Base-by-base conservation (phyloP, 2,797 vertebrate species). In the Tauraco hartlaubi region DNA sequence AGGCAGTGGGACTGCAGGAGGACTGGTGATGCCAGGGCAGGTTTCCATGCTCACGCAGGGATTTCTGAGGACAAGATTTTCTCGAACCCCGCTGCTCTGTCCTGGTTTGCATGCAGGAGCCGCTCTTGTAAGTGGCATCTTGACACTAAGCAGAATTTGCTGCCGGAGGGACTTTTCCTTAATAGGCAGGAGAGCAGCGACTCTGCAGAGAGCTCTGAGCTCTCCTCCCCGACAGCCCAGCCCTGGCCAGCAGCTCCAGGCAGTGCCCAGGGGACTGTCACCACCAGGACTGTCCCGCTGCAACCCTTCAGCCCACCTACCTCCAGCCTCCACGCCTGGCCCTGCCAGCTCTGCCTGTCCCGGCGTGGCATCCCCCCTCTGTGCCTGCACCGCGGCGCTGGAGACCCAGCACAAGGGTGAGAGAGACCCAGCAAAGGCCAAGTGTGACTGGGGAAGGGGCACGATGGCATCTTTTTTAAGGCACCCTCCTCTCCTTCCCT, bases 131-230 rank as follows among this genome's bases (percentile, higher is more conserved):
- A 80, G 72, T 28, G 74, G 90, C 75, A 52, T 55, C 80, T 16
- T 35, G 48, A 68, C 58, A 6, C 44, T 22, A 37, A 22, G 91
- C 82, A 62, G 83, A 64, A 59, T 49, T 78, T 59, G 92, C 88
- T 74, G 88, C 95, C 26, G 4, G 54, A 90, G 88, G 90, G 94
- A 39, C 20, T 87, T 54, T 19, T 69, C 29, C 46, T 68, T 78
- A 66, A 90, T 15, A 86, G 88, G 75, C 49, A 37, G 83, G 78
- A 91, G 46, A 90, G 62, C n/a, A 51, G 71, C 28, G 20, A 1
- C 77, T 61, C 9, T 0, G 1, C 8, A 4, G 48, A 37, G 73
- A 58, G 46, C 85, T 88, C 88, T 4, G 91, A 9, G 66, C 63
- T 15, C 68, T 94, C 29, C 51, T 49, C 52, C 4, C 48, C 23